Evolutionary conservation across 2,888 invertebrate genomes (phyloP).

Genomic region (Epistrophe eligans): DNA sequence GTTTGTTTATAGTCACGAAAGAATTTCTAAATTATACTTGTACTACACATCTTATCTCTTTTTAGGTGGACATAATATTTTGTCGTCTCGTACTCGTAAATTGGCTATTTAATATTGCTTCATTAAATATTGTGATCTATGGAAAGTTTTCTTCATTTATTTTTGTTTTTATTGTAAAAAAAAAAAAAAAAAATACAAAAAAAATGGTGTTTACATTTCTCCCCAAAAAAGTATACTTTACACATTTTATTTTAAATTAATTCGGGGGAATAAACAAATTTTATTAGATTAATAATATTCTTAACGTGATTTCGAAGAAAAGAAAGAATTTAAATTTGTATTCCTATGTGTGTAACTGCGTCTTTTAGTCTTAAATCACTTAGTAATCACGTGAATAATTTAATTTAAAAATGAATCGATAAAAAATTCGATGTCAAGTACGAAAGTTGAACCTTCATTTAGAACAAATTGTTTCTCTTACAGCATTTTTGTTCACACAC

Average conservation of each 20-base stretch:
- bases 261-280: not conserved
- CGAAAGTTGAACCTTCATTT: slow-evolving; percentile 6
- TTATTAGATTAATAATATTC: not conserved
- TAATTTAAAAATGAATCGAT: slow-evolving; percentile 23
- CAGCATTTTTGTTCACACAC: slow-evolving; percentile 30
- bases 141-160: slow-evolving; percentile 15
- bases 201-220: not conserved
- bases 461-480: not conserved
- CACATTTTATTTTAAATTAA: not conserved
- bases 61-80: not conserved
- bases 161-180: not conserved
- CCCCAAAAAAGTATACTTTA: no score
- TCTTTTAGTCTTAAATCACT: slow-evolving; percentile 30
- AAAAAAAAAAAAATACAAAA: not conserved
- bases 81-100: not conserved
- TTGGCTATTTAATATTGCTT: slow-evolving; percentile 1
- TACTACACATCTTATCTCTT: slow-evolving; percentile 14
- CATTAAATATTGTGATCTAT: slow-evolving; percentile 20
- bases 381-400: slow-evolving; percentile 38
- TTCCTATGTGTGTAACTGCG: not conserved
- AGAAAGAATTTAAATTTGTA: not conserved
- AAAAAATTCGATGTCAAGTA: slow-evolving; percentile 40
- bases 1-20: not conserved
- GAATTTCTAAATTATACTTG: not conserved
- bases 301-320: not conserved